Conservation (phyloP, 2,888 invertebrate species). For the Emesis castigata region DNA sequence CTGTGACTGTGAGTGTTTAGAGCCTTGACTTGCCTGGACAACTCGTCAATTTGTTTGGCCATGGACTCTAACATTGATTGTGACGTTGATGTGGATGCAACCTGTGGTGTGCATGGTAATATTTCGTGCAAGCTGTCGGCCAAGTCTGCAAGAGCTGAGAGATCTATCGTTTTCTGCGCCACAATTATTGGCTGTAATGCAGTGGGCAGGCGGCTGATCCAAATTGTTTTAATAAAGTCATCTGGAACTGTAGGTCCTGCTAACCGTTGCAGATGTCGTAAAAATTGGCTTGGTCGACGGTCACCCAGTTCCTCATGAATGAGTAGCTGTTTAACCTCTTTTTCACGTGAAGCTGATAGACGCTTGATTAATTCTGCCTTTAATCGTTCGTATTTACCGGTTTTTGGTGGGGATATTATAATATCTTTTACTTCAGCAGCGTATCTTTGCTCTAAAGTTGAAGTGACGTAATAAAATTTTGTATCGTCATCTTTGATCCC, state of each 20-base stretch:
- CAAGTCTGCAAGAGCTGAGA: slow-evolving; percentile 2
- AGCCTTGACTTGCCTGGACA: not conserved
- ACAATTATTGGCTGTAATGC: not conserved
- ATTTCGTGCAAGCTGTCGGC: slow-evolving; percentile 3
- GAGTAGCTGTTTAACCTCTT: slow-evolving; percentile 21
- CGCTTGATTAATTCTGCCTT: slow-evolving; percentile 19
- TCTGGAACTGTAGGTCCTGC: slow-evolving; percentile 39
- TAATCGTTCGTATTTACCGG: not conserved
- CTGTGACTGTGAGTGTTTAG: not conserved
- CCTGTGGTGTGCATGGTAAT: not conserved
- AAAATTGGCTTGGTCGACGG: slow-evolving; percentile 42
- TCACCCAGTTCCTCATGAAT: slow-evolving; percentile 37
- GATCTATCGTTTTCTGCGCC: not conserved
- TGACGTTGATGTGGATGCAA: not conserved
- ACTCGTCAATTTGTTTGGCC: not conserved
- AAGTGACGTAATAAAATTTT: slow-evolving; percentile 37
- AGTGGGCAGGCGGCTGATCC: not conserved
- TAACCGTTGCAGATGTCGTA: slow-evolving; percentile 40
- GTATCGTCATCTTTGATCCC: slow-evolving; percentile 26
- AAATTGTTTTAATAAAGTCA: slow-evolving; percentile 17
- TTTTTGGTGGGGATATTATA: slow-evolving; percentile 34
- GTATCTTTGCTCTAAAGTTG: slow-evolving; percentile 23
- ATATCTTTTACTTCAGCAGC: slow-evolving; percentile 40
- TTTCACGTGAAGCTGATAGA: slow-evolving; percentile 15
- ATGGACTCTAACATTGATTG: not conserved